Evolutionary conservation across 1,140 invertebrate genomes (phyloP).

Genomic region (Macrotrachela quadricornifera): DNA sequence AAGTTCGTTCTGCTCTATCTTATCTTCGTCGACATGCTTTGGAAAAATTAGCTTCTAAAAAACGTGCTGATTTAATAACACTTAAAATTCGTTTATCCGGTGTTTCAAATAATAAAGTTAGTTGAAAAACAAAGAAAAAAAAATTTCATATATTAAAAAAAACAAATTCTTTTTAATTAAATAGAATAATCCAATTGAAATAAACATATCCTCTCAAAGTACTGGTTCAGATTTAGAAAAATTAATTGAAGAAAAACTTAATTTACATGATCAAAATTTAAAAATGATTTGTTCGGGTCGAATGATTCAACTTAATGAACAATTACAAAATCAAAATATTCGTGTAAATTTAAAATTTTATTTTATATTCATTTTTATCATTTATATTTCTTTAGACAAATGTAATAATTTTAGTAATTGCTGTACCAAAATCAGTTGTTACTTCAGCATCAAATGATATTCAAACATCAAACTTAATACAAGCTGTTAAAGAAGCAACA

Average conservation of each 20-base stretch:
- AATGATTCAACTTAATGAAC: too few species aligned
- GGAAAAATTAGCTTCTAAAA: constrained; percentile 5
- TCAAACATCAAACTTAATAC: neutral
- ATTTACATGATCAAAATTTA: too few species aligned
- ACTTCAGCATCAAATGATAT: neutral
- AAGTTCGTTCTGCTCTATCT: neutral
- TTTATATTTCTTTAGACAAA: too few species aligned
- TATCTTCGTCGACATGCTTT: neutral
- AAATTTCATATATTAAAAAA: neutral
- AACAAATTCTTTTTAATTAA: neutral
- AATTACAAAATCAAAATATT: too few species aligned
- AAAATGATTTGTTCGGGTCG: too few species aligned
- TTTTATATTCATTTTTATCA: too few species aligned
- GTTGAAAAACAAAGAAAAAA: neutral
- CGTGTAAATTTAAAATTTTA: too few species aligned
- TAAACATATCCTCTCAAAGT: neutral
- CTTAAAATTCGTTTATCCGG: neutral
- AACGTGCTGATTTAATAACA: neutral
- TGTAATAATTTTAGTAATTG: too few species aligned
- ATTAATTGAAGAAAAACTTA: too few species aligned
- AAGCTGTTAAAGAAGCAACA: constrained; percentile 1
- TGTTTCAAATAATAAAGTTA: constrained; percentile 1
- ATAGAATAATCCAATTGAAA: neutral
- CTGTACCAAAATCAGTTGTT: too few species aligned
- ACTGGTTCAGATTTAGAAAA: neutral